Evolutionary conservation across 92 coral and sea anemone species (phyloP), one percentile per base, ranked within the genome.

Genomic region (Diadumene lineata): DNA sequence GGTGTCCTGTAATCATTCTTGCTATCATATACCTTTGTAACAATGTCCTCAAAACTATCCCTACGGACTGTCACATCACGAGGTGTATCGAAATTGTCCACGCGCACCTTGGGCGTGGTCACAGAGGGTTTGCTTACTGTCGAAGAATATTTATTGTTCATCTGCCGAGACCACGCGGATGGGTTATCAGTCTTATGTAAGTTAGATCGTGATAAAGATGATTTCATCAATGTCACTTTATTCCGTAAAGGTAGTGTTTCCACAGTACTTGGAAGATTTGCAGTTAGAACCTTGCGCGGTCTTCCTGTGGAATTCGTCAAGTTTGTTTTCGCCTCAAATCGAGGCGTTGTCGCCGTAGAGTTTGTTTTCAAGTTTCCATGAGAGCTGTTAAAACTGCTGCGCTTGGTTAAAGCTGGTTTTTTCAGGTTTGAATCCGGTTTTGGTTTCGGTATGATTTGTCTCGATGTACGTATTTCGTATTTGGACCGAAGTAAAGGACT

Each of bases 401-500:
- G 77, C 1, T 60, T 56, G 48, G 62, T 26, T 1, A 57, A 56
- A 31, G 55, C 26, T 24, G 75, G 24, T 23, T 29, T 70, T 29
- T 56, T 51, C 46, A 56, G 33, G 63, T 72, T 60, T 43, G 24
- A 17, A 0, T 72, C 27, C 21, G 62, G 77, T 34, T 28, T 57
- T 10, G 56, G 0, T 62, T 30, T 28, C 30, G 33, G 31, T 31
- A 24, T 26, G 51, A 57, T 24, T 60, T 8, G 77, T 53, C 48
- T 61, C 33, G 66, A 46, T 33, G 31, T 31, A 7, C 77, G 65
- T n/a, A 56, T 51, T 30, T 28, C 17, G 25, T 56, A 56, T 30
- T 61, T 56, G 53, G 77, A 32, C 24, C 77, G 62, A 43, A 72
- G 55, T 13, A 61, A 31, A 33, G 77, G 77, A 11, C 77, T 61